phyloP scores from a whole-genome alignment of 2,797 vertebrate genomes.

The Etheostoma nigrum region DNA sequence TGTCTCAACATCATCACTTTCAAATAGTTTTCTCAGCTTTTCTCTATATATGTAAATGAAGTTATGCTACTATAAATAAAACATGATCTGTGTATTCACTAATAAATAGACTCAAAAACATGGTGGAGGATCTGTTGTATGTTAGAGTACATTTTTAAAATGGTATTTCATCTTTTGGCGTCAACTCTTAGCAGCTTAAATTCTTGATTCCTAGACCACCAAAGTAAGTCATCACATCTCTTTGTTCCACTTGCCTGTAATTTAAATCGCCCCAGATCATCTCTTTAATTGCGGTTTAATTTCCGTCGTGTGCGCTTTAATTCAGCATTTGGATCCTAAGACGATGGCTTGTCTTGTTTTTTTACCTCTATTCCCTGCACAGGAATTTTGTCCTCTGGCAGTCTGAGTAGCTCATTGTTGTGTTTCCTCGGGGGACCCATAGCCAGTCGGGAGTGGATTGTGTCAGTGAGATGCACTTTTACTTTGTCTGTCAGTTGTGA shows the following conservation, averaged over 20 bases:
- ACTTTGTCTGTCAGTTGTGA: conserved; percentile 70
- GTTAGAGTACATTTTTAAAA: neutral
- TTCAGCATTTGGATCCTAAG: conserved; percentile 33
- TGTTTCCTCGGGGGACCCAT: conserved; percentile 67
- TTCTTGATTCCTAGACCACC: neutral
- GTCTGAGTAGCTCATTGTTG: conserved; percentile 80
- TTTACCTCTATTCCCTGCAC: conserved; percentile 73
- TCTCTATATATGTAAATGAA: neutral
- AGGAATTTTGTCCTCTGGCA: conserved; percentile 75
- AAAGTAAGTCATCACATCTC: conserved; percentile 15
- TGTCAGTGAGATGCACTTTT: conserved; percentile 71
- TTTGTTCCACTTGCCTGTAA: conserved; percentile 16
- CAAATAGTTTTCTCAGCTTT: neutral
- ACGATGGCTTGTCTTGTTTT: conserved; percentile 56
- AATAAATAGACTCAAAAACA: neutral
- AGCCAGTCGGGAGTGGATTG: conserved; percentile 73
- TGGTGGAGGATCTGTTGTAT: neutral
- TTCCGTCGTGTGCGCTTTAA: conserved; percentile 36
- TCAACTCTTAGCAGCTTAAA: neutral
- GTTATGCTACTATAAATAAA: neutral
- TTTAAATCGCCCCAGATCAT: conserved; percentile 20
- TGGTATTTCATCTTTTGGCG: neutral
- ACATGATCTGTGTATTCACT: neutral
- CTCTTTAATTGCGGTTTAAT: conserved; percentile 28
- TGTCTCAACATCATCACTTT: conserved; percentile 14